Evolutionary conservation across 2,888 invertebrate species (phyloP), one percentile per base, ranked within the genome.

Genomic region (Pristionchus maxplancki): DNA sequence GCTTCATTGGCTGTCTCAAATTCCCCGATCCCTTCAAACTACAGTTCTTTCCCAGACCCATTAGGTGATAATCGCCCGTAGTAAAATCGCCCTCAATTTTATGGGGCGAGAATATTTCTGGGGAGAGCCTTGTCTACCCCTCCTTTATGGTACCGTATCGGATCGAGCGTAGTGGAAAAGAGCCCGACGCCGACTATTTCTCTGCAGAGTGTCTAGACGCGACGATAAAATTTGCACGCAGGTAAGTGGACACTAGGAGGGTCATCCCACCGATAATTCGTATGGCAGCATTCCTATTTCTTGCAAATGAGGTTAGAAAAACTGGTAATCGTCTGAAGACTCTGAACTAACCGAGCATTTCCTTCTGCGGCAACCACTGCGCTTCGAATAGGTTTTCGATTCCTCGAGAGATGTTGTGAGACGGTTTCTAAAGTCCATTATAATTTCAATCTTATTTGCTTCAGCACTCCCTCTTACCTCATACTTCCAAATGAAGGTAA

Each of bases 401-500:
- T 5, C 74, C 40, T 0, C 74, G 74, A 74, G 74, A 40, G 24
- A 74, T 67, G 20, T 67, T 67, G 67, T 67, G 67, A 0, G 31
- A 15, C 1, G 67, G 67, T 34, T 34, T 67, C 67, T 67, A 13
- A 67, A 34, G 1, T 67, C 5, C 3, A 17, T 58, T 58, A 11
- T 24, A 58, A 58, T n/a, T n/a, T n/a, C n/a, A n/a, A n/a, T n/a
- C n/a, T n/a, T n/a, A n/a, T n/a, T n/a, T n/a, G n/a, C n/a, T n/a
- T n/a, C n/a, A n/a, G n/a, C n/a, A n/a, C n/a, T n/a, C n/a, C n/a
- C 15, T 9, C 64, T 34, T 24, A 85, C 85, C 64, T 85, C 85
- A 31, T 85, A 85, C 17, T 85, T 85, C 85, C 85, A 85, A 20
- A 85, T 40, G 44, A 85, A 85, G 5, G 85, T 85, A 0, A 85